Base-by-base conservation (phyloP, 2,888 invertebrate species). In the Eristalis pertinax region DNA sequence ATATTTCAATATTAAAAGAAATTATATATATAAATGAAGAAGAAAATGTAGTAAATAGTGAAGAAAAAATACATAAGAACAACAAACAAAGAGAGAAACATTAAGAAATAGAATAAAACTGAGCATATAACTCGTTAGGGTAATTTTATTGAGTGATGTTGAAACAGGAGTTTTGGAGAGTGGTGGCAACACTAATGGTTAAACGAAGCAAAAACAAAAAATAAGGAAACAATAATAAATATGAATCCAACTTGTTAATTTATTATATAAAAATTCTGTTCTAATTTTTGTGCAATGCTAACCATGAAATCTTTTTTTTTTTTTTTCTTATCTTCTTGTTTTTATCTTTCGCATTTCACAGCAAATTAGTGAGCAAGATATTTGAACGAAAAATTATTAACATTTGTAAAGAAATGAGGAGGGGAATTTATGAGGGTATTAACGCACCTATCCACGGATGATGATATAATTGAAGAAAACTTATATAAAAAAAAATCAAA, bases 1-100 rank as follows among this genome's bases (percentile, higher is more conserved):
- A 80, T 84, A 88, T 84, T 80, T 84, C 84, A 88, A 76, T 84
- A 84, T 83, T 87, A 79, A 56, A 60, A 68, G 50, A 58, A 62
- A 35, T 60, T 26, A 63, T 43, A 87, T 76, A 84, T 38, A 83
- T 62, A 72, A 73, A 76, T 76, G 32, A 76, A 84, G 62, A 62
- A 73, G 67, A 60, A 79, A 26, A 67, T 77, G 70, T 75, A 84
- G 79, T 64, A 77, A 73, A 84, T 84, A 84, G 73, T 62, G 50
- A 68, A 74, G 72, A 72, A 19, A 69, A 10, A 74, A 62, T 2
- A 38, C 29, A 70, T 1, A 58, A 56, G 22, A 72, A 76, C 50
- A 38, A 38, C 38, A 38, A 22, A 50, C 19, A 50, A 50, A 50
- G 50, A 43, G 19, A 50, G 19, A 50, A 19, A 50, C 50, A 50